A percentile compares a stretch with the other conserved stretches of the same genome.
Conservation (phyloP, 64 coral and sea anemone species). For the Orbicella faveolata region DNA sequence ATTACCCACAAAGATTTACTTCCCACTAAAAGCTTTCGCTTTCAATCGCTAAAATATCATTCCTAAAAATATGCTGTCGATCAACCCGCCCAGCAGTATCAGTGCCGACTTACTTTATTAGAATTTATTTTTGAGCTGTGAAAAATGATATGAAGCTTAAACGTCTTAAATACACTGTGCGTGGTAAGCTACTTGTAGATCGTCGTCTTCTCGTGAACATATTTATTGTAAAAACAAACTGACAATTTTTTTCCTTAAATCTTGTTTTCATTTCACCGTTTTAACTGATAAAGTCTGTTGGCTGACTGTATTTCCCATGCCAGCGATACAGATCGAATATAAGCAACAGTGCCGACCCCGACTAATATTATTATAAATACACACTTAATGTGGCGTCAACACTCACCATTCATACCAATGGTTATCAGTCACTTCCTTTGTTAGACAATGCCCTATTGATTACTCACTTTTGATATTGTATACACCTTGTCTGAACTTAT, state of each 20-base stretch:
- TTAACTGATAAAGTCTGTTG: not conserved
- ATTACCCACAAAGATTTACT: not conserved
- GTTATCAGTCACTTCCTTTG: not conserved
- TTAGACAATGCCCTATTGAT: conserved; percentile 16
- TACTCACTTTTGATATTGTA: not conserved
- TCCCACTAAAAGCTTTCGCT: too few species aligned
- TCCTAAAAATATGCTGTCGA: not conserved
- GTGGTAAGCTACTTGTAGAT: not conserved
- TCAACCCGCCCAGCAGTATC: not conserved
- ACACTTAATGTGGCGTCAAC: not conserved
- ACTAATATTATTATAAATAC: not conserved
- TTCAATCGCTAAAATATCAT: not conserved
- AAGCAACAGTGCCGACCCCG: not conserved
- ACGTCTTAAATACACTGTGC: not conserved
- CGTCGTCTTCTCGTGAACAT: not conserved
- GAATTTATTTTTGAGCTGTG: not conserved
- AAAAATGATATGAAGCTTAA: too few species aligned
- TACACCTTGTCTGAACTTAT: not conserved
- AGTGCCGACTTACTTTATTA: not conserved
- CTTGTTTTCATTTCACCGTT: not conserved
- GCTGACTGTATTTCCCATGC: not conserved
- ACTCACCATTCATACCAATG: not conserved
- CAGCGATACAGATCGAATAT: not conserved
- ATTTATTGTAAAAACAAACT: not conserved
- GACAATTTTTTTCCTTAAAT: not conserved